Evolutionary conservation across 1,140 invertebrate genomes (phyloP), one percentile per base, ranked within the genome.

Genomic region (Microplitis mediator): DNA sequence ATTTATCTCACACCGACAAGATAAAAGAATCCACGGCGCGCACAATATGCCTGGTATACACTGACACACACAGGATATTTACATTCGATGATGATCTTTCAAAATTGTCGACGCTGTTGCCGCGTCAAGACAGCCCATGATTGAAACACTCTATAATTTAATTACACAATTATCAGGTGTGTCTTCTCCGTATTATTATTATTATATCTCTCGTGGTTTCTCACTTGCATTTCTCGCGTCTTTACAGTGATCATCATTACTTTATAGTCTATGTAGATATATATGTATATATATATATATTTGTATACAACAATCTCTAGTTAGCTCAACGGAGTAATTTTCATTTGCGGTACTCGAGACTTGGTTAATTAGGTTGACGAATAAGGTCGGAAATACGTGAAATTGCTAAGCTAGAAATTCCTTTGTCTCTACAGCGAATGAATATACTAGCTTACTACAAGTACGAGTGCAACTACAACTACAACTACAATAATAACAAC

Each of bases 361-460:
- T 67, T 67, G 65, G 45, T 67, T 67, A 67, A 67, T 67, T 67
- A 67, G 51, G 65, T 67, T 67, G 65, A 67, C 65, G 65, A 67
- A 67, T 52, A 67, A 67, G 65, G 50, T 23, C 23, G 45, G 50
- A 67, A 14, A 67, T 32, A 67, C 65, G 50, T 67, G 39, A 67
- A 67, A 67, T 67, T 67, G 39, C n/a, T 34, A 52, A 67, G 51
- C 65, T 67, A 23, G 34, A 34, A 51, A 23, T 58, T 58, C 65
- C 65, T 54, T 67, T 67, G 51, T 67, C 13, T 52, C 45, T 23
- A 31, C n/a, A 31, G 16, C 5, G 32, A 67, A 67, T 67, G 45
- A 67, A 67, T 58, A 16, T 58, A 5, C 14, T 16, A 9, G 2
- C 6, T 11, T 9, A 45, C 39, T 45, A 45, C 39, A 45, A 45